Conservation (phyloP, 1,140 invertebrate species). For the Hyphantria cunea region DNA sequence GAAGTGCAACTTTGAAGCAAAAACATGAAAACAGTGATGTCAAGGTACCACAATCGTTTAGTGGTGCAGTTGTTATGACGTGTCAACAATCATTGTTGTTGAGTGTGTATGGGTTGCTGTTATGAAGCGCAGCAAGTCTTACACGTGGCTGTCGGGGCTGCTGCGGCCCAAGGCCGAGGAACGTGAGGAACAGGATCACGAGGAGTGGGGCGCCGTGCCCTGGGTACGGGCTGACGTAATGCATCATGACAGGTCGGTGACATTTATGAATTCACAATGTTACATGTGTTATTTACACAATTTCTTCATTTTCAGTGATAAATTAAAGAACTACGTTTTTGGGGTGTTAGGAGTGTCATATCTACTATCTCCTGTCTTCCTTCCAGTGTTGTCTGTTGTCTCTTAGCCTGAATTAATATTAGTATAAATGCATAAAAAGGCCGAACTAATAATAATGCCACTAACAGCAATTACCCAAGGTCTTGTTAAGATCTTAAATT, state of each 20-base stretch:
- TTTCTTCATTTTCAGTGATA: too few relatives aligned
- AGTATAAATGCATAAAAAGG: too few relatives aligned
- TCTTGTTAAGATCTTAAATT: too few relatives aligned
- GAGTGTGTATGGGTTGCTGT: constrained; percentile 16
- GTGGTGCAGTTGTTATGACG: constrained; percentile 16
- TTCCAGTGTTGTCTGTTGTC: too few relatives aligned
- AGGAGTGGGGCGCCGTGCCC: constrained; percentile 64
- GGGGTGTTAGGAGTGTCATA: too few relatives aligned
- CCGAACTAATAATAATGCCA: too few relatives aligned
- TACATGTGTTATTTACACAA: too few relatives aligned
- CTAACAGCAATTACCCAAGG: too few relatives aligned
- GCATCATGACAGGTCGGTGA: constrained; percentile 63
- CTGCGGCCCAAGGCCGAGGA: constrained; percentile 48
- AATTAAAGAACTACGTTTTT: too few relatives aligned
- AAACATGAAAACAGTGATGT: not conserved
- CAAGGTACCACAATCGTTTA: not conserved
- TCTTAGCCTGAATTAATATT: too few relatives aligned
- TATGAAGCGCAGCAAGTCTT: constrained; percentile 77
- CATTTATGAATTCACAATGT: too few relatives aligned
- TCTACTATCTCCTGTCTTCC: too few relatives aligned
- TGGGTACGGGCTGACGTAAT: constrained; percentile 62
- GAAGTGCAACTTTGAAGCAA: not conserved
- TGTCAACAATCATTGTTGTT: constrained; percentile 18
- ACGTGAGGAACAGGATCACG: constrained; percentile 42
- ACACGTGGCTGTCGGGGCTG: constrained; percentile 75